Conservation (phyloP, 1,140 invertebrate species). For the Harpegnathos saltator region DNA sequence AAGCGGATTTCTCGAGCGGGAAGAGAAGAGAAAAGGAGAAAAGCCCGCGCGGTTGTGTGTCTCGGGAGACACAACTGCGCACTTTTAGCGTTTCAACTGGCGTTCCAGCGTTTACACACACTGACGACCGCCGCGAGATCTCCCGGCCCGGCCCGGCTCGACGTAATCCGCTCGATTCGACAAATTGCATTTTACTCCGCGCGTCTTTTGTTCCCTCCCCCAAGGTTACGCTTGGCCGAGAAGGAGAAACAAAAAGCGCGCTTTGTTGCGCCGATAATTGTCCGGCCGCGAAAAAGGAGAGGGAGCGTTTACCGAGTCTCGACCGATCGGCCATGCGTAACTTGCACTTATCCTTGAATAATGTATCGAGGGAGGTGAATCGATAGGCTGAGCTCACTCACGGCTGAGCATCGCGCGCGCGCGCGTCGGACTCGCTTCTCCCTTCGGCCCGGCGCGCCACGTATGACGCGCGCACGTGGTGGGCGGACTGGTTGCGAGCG, state of each 20-base stretch:
- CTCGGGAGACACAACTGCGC: too few species aligned
- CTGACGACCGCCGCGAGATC: too few species aligned
- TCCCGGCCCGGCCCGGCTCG: too few species aligned
- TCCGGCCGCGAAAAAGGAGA: background rate
- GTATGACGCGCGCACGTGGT: constrained; percentile 56
- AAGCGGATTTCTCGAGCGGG: too few species aligned
- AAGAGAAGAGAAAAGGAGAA: too few species aligned
- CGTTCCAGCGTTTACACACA: too few species aligned
- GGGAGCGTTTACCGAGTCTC: constrained; percentile 6
- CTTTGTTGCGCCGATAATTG: constrained; percentile 32
- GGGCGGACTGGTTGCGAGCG: constrained; percentile 61
- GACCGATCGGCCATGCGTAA: constrained; percentile 52
- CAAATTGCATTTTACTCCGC: background rate
- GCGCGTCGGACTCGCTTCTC: constrained; percentile 48
- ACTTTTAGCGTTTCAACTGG: too few species aligned
- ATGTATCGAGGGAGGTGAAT: constrained; percentile 66
- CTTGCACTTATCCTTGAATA: constrained; percentile 63
- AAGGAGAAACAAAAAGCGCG: background rate
- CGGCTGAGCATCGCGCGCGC: constrained; percentile 30
- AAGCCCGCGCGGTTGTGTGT: too few species aligned
- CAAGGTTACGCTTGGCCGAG: background rate
- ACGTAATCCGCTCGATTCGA: background rate
- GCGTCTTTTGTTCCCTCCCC: background rate
- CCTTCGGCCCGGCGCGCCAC: constrained; percentile 1
- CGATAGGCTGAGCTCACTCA: constrained; percentile 46